phyloP scores from a whole-genome alignment of 2,888 invertebrate species.

The Brachypalpus laphriformis region DNA sequence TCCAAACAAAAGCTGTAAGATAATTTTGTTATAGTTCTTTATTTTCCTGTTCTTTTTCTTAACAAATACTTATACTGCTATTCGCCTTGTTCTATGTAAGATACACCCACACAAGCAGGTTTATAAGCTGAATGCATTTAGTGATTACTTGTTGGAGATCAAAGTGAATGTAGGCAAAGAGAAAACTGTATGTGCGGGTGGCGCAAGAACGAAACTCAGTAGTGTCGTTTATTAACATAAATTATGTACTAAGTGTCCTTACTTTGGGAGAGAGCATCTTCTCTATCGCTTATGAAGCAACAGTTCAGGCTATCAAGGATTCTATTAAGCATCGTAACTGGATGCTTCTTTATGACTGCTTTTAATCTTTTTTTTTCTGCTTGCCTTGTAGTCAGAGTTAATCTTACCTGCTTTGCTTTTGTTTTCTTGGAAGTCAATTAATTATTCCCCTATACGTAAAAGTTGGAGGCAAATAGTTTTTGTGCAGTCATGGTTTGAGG shows the following conservation, averaged over 20 bases:
- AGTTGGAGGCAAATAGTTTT: background rate
- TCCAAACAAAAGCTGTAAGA: background rate
- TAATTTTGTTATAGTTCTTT: conserved; percentile 24
- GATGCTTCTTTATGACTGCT: background rate
- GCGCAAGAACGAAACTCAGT: conserved; percentile 29
- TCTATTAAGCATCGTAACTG: background rate
- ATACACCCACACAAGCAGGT: background rate
- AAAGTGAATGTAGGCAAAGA: background rate
- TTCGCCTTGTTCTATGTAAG: background rate
- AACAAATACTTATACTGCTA: background rate
- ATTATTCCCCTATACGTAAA: background rate
- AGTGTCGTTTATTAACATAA: conserved; percentile 54
- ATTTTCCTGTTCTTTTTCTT: background rate
- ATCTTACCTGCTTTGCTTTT: background rate
- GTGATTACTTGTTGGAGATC: conserved; percentile 3
- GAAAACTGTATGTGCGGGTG: background rate
- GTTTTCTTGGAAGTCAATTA: conserved; percentile 1
- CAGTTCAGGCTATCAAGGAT: conserved; percentile 15
- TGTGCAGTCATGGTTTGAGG: background rate
- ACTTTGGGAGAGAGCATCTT: background rate
- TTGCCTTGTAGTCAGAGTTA: background rate
- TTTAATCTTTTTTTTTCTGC: background rate
- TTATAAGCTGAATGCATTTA: conserved; percentile 7
- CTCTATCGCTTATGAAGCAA: background rate
- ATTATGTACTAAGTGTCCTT: conserved; percentile 19